A percentile compares a stretch with the other conserved stretches of the same genome.
phyloP scores from a whole-genome alignment of 2,888 invertebrate species.

The Ormyrus thymus region DNA sequence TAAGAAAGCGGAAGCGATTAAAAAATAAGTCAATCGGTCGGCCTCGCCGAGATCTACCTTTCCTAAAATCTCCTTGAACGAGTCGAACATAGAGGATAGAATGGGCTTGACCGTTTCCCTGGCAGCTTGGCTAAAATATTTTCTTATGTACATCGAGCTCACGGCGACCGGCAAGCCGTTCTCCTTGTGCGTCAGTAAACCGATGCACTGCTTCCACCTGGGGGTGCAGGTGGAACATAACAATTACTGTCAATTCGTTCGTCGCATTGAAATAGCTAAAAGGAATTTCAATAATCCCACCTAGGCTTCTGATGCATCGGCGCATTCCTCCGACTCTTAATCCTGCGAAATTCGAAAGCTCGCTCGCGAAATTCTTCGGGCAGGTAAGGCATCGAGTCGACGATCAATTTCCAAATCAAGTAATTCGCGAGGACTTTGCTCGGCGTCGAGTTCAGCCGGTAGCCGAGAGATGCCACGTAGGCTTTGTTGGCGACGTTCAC shows the following conservation, averaged over 20 bases:
- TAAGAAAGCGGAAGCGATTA: not conserved
- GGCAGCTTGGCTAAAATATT: conserved; percentile 10
- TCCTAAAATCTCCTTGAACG: conserved; percentile 2
- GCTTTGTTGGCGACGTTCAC: no score
- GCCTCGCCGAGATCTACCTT: conserved; percentile 6
- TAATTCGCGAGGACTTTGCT: conserved; percentile 89
- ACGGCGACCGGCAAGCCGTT: conserved; percentile 16
- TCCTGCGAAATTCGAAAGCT: not conserved
- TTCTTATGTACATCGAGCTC: conserved; percentile 40
- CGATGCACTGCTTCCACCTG: conserved; percentile 20
- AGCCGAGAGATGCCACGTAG: conserved; percentile 76
- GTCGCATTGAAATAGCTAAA: not conserved
- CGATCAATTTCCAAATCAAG: conserved; percentile 87
- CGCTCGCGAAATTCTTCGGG: conserved; percentile 3
- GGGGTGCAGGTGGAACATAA: not conserved
- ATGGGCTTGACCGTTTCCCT: conserved; percentile 15
- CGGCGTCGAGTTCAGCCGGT: conserved; percentile 77
- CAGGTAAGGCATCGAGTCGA: not conserved
- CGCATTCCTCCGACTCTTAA: not conserved
- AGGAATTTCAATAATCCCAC: not conserved
- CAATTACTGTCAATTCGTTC: not conserved
- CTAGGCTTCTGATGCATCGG: not conserved
- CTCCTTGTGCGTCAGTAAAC: not conserved
- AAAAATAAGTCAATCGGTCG: not conserved
- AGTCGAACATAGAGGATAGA: conserved; percentile 4